Base-by-base conservation (phyloP, 2,888 invertebrate genomes). In the Endomychus coccineus region DNA sequence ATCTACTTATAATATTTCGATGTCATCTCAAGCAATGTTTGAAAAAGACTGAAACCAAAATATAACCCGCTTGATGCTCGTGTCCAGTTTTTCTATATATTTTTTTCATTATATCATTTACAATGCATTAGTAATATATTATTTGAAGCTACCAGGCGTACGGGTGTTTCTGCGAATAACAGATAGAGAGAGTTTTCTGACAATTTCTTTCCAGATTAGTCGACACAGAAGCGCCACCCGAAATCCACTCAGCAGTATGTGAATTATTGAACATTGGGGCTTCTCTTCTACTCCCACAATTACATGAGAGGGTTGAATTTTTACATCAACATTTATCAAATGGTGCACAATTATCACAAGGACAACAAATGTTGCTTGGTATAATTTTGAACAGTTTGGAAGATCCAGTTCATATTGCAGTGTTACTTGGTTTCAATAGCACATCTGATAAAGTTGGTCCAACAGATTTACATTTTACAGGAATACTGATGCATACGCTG, bases 371-470 rank as follows among this genome's bases (percentile, higher is more conserved):
- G 70, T 67, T 77, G 40, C 59, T 77, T 41, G 70, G 67, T 34
- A 75, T 78, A 29, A 73, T 78, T 33, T 61, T 78, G 40, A 71
- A 69, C 16, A 77, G 76, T 54, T 62, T 78, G 24, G 75, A 76
- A 51, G 76, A 77, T 54, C 73, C 75, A 44, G 65, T 65, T 16
- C 74, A 76, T 48, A 68, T 77, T 7, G 71, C 76, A 1, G 64
- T 72, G 1, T 58, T 77, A 23, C 61, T 77, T 4, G 74, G 75
- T 3, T 69, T 71, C 46, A 62, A 65, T 28, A 49, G 52, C 23
- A 43, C 48, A 7, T 51, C 56, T 3, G 62, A 62, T 37, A 58
- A 56, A 40, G 10, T 11, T 4, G 25, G 9, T 12, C 21, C 31
- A 3, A 21, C 23, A 2, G 38, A 38, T 34, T 24, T 19, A 6